These are phyloP conservation scores for Umimayanthus chanpuru DNA, from an alignment of 92 coral and sea anemone species.

Conservation along the genomic window DNA sequence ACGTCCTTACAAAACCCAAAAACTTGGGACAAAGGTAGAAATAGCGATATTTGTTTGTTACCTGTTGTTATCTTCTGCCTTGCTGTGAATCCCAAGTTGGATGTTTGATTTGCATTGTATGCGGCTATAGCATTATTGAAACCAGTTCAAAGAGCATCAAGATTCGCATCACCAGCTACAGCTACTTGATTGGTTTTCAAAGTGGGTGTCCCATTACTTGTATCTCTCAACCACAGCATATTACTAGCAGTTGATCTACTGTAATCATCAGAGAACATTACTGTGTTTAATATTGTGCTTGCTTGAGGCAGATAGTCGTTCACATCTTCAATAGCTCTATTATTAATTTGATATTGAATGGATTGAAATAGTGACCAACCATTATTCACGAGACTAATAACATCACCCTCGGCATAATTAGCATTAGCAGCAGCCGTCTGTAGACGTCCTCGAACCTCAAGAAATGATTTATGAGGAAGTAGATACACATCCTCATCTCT, in stretches of 20 bases:
- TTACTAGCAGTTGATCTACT: not conserved
- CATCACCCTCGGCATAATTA: not conserved
- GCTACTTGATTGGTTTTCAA: too few species aligned
- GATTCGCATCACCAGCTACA: too few species aligned
- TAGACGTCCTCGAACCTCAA: too few species aligned
- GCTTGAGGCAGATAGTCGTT: conserved; percentile 29
- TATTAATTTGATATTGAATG: not conserved
- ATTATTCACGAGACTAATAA: conserved; percentile 9
- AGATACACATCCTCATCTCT: too few species aligned
- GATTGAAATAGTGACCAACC: conserved; percentile 1
- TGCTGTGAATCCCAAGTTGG: conserved; percentile 37
- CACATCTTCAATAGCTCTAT: not conserved
- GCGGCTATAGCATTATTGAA: not conserved
- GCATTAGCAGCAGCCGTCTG: too few species aligned
- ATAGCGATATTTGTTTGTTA: too few species aligned
- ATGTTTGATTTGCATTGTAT: conserved; percentile 12
- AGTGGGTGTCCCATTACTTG: not conserved
- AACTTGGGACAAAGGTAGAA: conserved; percentile 8
- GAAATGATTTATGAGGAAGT: too few species aligned
- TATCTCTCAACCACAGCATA: conserved; percentile 26
- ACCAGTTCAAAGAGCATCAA: not conserved
- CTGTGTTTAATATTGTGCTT: not conserved
- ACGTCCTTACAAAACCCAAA: not conserved
- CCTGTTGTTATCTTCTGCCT: conserved; percentile 15
- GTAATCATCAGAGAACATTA: too few species aligned